phyloP scores from a whole-genome alignment of 2,113 vertebrate species.

The Colius striatus region DNA sequence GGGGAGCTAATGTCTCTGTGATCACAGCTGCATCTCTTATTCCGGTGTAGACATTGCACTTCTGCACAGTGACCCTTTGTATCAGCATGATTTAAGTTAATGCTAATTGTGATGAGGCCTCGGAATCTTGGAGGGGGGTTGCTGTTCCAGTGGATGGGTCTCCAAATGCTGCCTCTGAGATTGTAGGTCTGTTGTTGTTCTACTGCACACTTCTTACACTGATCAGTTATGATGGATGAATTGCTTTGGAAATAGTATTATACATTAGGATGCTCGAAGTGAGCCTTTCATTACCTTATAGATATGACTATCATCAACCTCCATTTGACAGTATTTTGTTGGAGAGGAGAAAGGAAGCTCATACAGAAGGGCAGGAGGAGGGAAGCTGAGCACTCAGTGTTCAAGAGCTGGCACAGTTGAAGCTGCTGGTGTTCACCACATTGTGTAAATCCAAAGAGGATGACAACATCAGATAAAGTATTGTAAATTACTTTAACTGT shows the following conservation, averaged over 20 bases:
- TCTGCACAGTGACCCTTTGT: neutral
- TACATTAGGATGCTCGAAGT: neutral
- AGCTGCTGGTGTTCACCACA: neutral
- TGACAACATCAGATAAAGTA: neutral
- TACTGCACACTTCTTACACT: neutral
- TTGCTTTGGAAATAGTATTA: neutral
- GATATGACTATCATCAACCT: neutral
- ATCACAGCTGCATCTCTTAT: neutral
- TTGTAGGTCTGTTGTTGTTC: neutral
- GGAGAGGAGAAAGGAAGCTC: neutral
- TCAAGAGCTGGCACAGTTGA: fast-evolving
- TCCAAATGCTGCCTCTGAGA: neutral
- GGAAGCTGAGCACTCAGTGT: neutral
- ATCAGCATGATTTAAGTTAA: neutral
- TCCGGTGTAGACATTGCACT: neutral
- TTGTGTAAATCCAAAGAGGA: neutral
- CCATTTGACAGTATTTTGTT: neutral
- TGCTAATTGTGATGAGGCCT: neutral
- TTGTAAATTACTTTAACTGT: neutral
- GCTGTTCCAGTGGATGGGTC: neutral
- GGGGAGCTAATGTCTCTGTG: neutral
- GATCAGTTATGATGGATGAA: neutral
- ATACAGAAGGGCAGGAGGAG: neutral
- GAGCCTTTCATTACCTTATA: neutral
- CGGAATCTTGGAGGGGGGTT: neutral